phyloP scores from a whole-genome alignment of 2,888 invertebrate species.

The Drosophila anceps region DNA sequence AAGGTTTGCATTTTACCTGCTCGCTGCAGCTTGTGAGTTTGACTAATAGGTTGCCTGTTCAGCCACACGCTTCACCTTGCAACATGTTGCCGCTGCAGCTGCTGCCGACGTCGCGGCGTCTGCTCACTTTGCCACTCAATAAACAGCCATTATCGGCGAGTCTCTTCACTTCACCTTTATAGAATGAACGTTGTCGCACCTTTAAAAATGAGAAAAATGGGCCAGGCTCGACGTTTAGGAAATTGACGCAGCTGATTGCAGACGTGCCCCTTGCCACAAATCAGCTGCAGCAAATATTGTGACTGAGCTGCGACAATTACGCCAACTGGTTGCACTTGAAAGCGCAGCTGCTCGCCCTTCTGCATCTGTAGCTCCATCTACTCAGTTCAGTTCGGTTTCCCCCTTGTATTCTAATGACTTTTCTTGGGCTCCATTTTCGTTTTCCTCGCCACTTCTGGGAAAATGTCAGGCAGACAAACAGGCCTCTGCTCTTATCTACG shows the following conservation, averaged over 20 bases:
- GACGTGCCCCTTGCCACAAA: conserved; percentile 49
- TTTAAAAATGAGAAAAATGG: conserved; percentile 32
- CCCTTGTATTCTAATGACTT: conserved; percentile 29
- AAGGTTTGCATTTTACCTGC: conserved; percentile 47
- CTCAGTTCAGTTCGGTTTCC: neutral
- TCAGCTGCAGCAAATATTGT: conserved; percentile 71
- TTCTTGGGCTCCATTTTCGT: conserved; percentile 45
- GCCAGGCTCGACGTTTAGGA: conserved; percentile 21
- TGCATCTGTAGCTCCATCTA: conserved; percentile 12
- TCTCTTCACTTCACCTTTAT: conserved; percentile 39
- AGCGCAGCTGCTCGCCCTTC: conserved; percentile 32
- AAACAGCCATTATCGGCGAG: conserved; percentile 62
- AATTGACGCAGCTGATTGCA: conserved; percentile 45
- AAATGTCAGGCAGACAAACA: conserved; percentile 36
- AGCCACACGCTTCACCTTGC: conserved; percentile 29
- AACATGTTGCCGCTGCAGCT: conserved; percentile 55
- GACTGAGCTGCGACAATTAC: conserved; percentile 50
- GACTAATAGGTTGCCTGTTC: conserved; percentile 61
- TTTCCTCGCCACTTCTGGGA: conserved; percentile 55
- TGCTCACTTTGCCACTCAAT: conserved; percentile 63
- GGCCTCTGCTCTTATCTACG: conserved; percentile 60
- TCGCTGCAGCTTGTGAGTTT: conserved; percentile 59
- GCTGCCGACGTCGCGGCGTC: conserved; percentile 1
- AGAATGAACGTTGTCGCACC: conserved; percentile 56
- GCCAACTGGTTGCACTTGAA: conserved; percentile 37